Evolutionary conservation across 92 coral and sea anemone genomes (phyloP), one percentile per base, ranked within the genome.

Genomic region (Micromussa lordhowensis): DNA sequence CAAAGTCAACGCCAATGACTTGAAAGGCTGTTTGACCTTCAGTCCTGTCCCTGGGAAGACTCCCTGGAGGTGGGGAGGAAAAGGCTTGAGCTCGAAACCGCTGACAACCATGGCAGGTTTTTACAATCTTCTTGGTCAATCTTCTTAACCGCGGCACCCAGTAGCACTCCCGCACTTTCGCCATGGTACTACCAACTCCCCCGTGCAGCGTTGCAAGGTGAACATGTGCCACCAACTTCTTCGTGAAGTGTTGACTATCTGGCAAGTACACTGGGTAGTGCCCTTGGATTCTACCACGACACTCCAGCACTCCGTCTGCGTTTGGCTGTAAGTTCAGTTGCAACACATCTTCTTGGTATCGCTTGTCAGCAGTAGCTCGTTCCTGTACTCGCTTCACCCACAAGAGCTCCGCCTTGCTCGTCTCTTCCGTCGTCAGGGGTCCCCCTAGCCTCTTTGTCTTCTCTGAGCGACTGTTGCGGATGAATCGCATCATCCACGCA

Each of bases 21-120:
- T 82, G 85, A 26, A 82, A 82, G 40, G 85, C 78, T 82, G 78
- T 82, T 66, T 61, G 85, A 12, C 74, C 85, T 35, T 18, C 85
- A 24, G 85, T 81, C 21, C 85, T 34, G 19, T 82, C 86, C 86
- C 86, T 82, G 74, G 88, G 81, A n/a, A 85, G 88, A 34, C 54
- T 85, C 71, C 88, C 81, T 55, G 80, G 88, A 3, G 82, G 38
- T 57, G 82, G 88, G 28, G 71, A 84, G 76, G 79, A 19, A 48
- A 12, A 84, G 70, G 88, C 88, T 26, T 84, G 88, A 5, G 61
- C 71, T 40, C 80, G n/a, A 28, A 84, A 84, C 76, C 51, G 88
- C 88, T 58, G 55, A 61, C 82, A 85, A n/a, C 88, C 88, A 73
- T 76, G 77, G 40, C 77, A 54, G 31, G 81, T 26, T 69, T 83